Base-by-base conservation (phyloP, 2,797 vertebrate species). In the Danio albolineatus region DNA sequence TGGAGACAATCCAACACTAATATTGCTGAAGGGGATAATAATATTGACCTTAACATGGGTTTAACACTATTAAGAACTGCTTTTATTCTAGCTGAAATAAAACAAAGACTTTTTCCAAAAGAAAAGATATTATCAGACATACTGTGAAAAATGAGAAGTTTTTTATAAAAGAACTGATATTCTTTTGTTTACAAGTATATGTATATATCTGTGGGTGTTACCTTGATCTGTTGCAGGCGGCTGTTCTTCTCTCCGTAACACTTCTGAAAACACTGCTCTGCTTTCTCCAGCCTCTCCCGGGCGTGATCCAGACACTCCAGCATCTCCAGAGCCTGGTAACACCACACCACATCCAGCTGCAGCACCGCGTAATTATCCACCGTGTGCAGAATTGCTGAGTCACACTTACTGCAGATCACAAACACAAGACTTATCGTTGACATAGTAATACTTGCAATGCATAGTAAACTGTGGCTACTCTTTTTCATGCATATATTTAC, bases 291-390 rank as follows among this genome's bases (percentile, higher is more conserved):
- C 1, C 98, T 95, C 2, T 87, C 90, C 61, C 93, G 93, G 0
- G 94, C 94, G 0, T 99, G 96, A 0, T 95, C 94, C 76, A 99
- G 94, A 80, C 94, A 97, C 10, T 93, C 88, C 79, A 98, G 91
- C 0, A 96, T 95, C 60, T 94, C 94, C 89, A 98, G 86, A 1
- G 92, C 94, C 38, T 92, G 93, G 87, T 96, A 98, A 51, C 97
- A 98, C 97, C 98, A 99, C 78, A 98, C 97, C 0, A 97, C 93
- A 79, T 99, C 98, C 92, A 99, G 92, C 92, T 99, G 97, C 73
- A 99, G 95, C 0, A 99, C 97, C 0, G 96, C 96, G 0, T 93
- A 97, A 88, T 99, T 99, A 61, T 99, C 98, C 53, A 99, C 97
- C 0, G 91, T 95, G 57, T 88, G 83, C 81, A 98, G 92, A 81